phyloP scores from a whole-genome alignment of 2,113 vertebrate species.

The Nannobrachium achirus region DNA sequence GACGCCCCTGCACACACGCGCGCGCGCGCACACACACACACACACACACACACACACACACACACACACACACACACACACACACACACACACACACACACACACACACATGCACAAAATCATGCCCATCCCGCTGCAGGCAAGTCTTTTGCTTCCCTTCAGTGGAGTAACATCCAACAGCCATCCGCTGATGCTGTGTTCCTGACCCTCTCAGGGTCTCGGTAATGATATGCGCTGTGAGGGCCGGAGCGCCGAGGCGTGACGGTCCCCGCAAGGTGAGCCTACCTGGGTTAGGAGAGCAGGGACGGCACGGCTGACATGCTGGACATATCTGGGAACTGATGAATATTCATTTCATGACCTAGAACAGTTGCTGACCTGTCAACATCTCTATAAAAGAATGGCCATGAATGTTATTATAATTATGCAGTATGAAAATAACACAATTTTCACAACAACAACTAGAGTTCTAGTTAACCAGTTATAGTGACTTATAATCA shows the following conservation, averaged over 20 bases:
- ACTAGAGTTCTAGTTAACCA: too few species aligned
- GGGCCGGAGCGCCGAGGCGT: constrained; percentile 23
- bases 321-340: constrained; percentile 22
- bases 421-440: too few species aligned
- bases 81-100: too few species aligned
- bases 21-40: constrained; percentile 5
- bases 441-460: too few species aligned
- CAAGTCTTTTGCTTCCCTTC: constrained; percentile 3
- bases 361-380: not conserved
- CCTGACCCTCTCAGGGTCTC: constrained; percentile 16
- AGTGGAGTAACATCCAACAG: constrained; percentile 15
- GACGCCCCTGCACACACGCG: not conserved
- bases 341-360: constrained; percentile 62
- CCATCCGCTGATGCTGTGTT: constrained; percentile 32
- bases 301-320: not conserved
- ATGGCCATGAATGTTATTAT: too few species aligned
- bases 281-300: constrained; percentile 53
- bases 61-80: too few species aligned
- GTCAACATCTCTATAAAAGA: too few species aligned
- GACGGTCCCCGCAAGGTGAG: constrained; percentile 52
- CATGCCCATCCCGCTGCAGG: not conserved
- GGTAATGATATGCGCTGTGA: constrained; percentile 49
- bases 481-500: too few species aligned
- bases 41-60: constrained; percentile 2
- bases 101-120: too few species aligned